Percentiles rank a stretch among this genome's conserved stretches.
These are phyloP conservation scores for Aegotheles bennettii DNA, from an alignment of 2,113 vertebrate genomes.

Conservation along the genomic window DNA sequence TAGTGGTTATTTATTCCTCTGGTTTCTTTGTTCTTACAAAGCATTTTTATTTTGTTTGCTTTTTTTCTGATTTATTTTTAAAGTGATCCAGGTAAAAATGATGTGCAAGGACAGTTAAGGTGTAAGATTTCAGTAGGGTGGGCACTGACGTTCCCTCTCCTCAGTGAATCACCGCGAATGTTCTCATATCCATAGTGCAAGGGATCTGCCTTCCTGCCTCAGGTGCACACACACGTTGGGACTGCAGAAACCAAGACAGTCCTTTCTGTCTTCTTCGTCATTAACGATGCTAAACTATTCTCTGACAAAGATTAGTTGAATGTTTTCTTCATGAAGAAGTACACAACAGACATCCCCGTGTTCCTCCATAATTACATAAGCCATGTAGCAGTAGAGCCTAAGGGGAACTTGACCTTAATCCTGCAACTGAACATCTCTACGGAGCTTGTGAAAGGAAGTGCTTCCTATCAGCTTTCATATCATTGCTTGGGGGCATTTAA, in stretches of 20 bases:
- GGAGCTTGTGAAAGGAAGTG: neutral
- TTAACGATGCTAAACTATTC: neutral
- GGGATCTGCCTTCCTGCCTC: neutral
- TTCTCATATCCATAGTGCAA: neutral
- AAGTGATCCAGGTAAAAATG: neutral
- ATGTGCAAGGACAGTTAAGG: neutral
- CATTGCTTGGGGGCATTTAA: constrained; percentile 19
- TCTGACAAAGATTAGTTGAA: neutral
- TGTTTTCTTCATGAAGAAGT: neutral
- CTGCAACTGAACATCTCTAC: neutral
- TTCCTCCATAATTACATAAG: neutral
- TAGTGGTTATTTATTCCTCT: neutral
- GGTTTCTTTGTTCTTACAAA: neutral
- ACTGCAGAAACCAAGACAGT: neutral
- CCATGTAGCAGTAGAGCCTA: neutral
- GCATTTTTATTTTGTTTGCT: neutral
- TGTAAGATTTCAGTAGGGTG: neutral
- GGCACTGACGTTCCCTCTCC: neutral
- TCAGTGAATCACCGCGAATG: neutral
- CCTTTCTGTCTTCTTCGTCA: neutral
- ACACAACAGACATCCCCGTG: neutral
- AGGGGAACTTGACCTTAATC: constrained; percentile 22
- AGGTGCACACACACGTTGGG: fast-evolving
- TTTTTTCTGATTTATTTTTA: neutral
- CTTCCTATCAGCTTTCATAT: neutral